phyloP scores from a whole-genome alignment of 2,797 vertebrate species.

The Acanthurus tractus region DNA sequence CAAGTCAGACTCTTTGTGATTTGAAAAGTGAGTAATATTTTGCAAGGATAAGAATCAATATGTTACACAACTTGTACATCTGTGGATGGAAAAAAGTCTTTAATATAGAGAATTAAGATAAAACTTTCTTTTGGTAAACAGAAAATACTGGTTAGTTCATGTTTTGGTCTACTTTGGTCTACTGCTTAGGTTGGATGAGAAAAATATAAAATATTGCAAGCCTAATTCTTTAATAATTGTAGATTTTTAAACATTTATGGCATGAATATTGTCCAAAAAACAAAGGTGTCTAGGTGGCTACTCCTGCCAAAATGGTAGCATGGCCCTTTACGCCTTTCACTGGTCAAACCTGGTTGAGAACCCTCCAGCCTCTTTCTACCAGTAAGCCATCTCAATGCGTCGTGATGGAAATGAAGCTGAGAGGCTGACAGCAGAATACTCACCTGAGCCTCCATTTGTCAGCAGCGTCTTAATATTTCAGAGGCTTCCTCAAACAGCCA shows the following conservation, averaged over 20 bases:
- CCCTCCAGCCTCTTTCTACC: constrained; percentile 24
- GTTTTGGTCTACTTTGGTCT: background rate
- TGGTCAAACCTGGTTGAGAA: constrained; percentile 27
- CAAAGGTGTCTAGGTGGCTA: background rate
- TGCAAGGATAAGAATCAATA: too few relatives aligned
- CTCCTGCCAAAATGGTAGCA: constrained; percentile 2
- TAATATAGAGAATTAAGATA: background rate
- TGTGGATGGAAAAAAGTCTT: background rate
- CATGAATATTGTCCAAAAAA: background rate
- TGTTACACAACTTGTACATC: background rate
- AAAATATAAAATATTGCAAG: background rate
- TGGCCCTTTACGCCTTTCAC: constrained; percentile 30
- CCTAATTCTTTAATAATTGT: background rate
- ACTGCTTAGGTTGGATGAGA: background rate
- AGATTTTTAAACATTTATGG: background rate
- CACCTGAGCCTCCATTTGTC: constrained; percentile 75
- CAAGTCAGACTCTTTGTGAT: background rate
- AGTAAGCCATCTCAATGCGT: constrained; percentile 46
- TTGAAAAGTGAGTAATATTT: too few relatives aligned
- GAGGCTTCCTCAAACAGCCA: constrained; percentile 68
- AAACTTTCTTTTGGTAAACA: too few relatives aligned
- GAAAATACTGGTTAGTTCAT: background rate
- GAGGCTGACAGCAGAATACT: constrained; percentile 73
- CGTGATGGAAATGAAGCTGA: constrained; percentile 62
- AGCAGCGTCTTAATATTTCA: constrained; percentile 82